phyloP scores from a whole-genome alignment of 2,888 invertebrate species.

The Agonopterix arenella region DNA sequence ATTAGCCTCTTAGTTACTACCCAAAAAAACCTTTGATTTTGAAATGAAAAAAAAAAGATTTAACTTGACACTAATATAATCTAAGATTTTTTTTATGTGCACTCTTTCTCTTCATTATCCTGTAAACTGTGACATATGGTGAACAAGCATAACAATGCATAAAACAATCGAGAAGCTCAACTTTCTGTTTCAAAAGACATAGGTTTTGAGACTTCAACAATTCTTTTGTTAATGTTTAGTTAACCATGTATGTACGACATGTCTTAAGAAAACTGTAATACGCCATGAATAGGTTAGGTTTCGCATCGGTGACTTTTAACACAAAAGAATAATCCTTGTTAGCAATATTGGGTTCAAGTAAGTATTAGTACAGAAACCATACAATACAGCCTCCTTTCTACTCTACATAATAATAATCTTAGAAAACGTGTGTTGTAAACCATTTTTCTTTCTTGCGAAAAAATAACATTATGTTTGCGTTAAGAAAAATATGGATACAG shows the following conservation, averaged over 20 bases:
- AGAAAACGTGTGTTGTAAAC: background rate
- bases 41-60: too few species aligned
- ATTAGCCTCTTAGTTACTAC: too few species aligned
- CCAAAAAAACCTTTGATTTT: too few species aligned
- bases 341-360: background rate
- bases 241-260: background rate
- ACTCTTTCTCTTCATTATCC: too few species aligned
- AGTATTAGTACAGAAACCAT: background rate
- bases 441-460: too few species aligned
- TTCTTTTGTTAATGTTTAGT: slow-evolving; percentile 7
- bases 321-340: slow-evolving; percentile 45
- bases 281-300: slow-evolving; percentile 34
- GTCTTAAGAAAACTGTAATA: slow-evolving; percentile 12
- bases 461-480: too few species aligned
- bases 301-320: slow-evolving; percentile 36
- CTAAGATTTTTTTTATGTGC: too few species aligned
- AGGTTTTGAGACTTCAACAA: background rate
- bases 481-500: too few species aligned
- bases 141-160: background rate
- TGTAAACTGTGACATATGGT: too few species aligned
- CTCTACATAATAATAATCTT: slow-evolving; percentile 1
- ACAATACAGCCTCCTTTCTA: slow-evolving; percentile 3
- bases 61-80: too few species aligned
- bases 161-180: background rate
- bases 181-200: background rate